Evolutionary conservation across 30 jellyfish, hydroid and myxozoan species (phyloP), one percentile per base, ranked within the genome.

Genomic region (Pseudorhiza aurosa): DNA sequence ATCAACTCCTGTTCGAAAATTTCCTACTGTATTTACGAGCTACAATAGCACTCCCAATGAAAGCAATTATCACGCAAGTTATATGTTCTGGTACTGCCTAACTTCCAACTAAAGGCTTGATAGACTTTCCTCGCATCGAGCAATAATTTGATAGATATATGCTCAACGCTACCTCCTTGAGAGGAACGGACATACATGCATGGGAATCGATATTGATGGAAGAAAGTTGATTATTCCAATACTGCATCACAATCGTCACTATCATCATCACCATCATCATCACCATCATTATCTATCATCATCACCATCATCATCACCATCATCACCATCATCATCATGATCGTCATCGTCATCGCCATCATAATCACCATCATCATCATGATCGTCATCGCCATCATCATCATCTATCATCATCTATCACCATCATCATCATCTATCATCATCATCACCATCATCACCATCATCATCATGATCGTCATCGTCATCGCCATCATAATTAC

Each of bases 231-330:
- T n/a, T n/a, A n/a, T n/a, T n/a, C n/a, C n/a, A n/a, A n/a, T n/a
- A n/a, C n/a, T n/a, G n/a, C 47, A 33, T 69, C 71, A 7, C 40
- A 32, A 31, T 68, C 39, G n/a, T 68, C 71, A 19, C 40, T 40
- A 33, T 40, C 18, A 62, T 62, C 45, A 33, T 69, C 71, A 46
- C 32, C 40, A 69, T 69, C 37, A 63, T 32, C 33, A 6, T 56
- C 70, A 17, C 25, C 17, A 56, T 56, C 43, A 14, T 25, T 53
- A 26, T 2, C 21, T 8, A 2, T 17, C 68, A 2, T 53, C 68
- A 53, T 4, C 68, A 2, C 8, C 31, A 4, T 11, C 32, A 15
- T 15, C 32, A 0, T 53, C 68, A 4, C 0, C 31, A 4, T 53
- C 68, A 1, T 21, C 30, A 39, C 12, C 50, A 39, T 39, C 50